Evolutionary conservation across 1,140 invertebrate species (phyloP).

Genomic region (Physella acuta): DNA sequence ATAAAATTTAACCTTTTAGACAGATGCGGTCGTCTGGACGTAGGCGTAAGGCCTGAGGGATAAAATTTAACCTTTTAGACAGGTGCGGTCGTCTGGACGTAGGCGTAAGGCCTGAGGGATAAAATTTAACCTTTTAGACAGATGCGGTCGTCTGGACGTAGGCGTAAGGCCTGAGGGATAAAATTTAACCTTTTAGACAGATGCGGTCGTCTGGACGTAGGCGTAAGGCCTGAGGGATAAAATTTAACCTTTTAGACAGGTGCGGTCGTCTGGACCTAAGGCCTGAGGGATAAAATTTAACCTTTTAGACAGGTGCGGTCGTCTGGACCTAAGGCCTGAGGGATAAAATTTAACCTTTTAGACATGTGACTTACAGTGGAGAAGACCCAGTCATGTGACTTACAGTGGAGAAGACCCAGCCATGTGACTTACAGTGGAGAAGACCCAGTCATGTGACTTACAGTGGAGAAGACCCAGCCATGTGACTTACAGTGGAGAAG

Average conservation of each 20-base stretch:
- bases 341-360: too few relatives aligned
- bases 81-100: neutral
- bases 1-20: neutral
- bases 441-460: neutral
- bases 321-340: neutral
- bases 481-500: neutral
- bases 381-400: neutral
- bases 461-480: neutral
- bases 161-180: neutral
- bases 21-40: neutral
- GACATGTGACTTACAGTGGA: neutral
- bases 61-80: neutral
- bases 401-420: neutral
- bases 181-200: neutral
- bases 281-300: neutral
- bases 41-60: neutral
- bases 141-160: neutral
- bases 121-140: too few relatives aligned
- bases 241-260: neutral
- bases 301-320: too few relatives aligned
- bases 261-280: neutral
- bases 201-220: neutral
- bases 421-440: neutral
- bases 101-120: neutral
- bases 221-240: neutral